Conservation (phyloP, 1,140 invertebrate species). For the Littorina saxatilis region DNA sequence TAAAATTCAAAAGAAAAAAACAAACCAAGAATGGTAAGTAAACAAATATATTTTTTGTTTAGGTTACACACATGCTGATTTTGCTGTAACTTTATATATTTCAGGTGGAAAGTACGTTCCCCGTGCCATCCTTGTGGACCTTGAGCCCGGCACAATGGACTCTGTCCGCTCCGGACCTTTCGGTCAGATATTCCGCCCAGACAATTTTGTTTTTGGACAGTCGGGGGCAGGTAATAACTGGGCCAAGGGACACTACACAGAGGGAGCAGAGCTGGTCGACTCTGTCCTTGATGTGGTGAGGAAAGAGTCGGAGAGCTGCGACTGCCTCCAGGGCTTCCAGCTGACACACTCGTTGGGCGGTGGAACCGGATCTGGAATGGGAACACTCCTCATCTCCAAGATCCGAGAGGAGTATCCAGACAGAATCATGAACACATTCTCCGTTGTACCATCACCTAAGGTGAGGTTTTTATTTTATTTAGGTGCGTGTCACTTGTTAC, state of each 20-base stretch:
- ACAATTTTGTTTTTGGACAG: conserved; percentile 80
- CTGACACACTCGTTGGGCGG: conserved; percentile 76
- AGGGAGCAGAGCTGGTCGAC: conserved; percentile 92
- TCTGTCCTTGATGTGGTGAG: conserved; percentile 86
- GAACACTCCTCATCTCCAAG: conserved; percentile 79
- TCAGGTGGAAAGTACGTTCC: conserved; percentile 91
- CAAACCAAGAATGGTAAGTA: too few relatives aligned
- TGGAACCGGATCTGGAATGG: conserved; percentile 90
- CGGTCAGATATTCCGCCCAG: conserved; percentile 88
- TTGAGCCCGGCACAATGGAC: conserved; percentile 97
- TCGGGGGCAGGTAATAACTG: conserved; percentile 90
- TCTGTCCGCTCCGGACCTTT: conserved; percentile 91
- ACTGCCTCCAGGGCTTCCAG: conserved; percentile 85
- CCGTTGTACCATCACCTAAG: conserved; percentile 93
- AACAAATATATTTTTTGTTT: too few relatives aligned
- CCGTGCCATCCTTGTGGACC: conserved; percentile 91
- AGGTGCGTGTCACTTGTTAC: too few relatives aligned
- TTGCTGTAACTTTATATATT: background rate
- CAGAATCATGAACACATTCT: conserved; percentile 94
- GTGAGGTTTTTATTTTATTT: conserved; percentile 69
- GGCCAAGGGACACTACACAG: conserved; percentile 96
- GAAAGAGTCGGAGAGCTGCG: conserved; percentile 91
- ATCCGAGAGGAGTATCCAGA: conserved; percentile 84
- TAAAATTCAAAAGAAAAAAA: too few relatives aligned
- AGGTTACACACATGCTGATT: background rate